Base-by-base conservation (phyloP, 2,113 vertebrate species). In the Nestor notabilis region DNA sequence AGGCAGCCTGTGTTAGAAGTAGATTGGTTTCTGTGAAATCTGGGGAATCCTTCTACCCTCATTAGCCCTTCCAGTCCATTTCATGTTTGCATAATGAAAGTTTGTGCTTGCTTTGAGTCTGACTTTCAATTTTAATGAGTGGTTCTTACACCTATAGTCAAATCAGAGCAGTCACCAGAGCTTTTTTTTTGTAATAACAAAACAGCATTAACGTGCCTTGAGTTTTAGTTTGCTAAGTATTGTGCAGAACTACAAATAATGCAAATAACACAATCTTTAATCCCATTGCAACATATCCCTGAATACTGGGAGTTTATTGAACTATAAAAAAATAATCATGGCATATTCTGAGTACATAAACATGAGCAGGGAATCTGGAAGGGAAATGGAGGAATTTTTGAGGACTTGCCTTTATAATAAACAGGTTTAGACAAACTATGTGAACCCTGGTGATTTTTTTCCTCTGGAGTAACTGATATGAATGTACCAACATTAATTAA, bases 71-170 rank as follows among this genome's bases (percentile, higher is more conserved):
- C 55, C 65, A 94, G 72, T 75, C 76, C 31, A 94, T 96, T 97
- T 88, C 81, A 74, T 96, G 75, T 93, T 94, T 97, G 90, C 95
- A 94, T 97, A 97, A 94, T 95, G 81, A 76, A 96, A 93, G 64
- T 74, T 84, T 55, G 8, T 83, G 53, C 61, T 87, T 74, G 72
- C 68, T 94, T 94, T 94, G 71, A 71, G 79, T 81, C 69, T 60
- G 74, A 93, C 63, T 89, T 93, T 90, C 53, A 64, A 87, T 90
- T 95, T 94, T 95, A 96, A 96, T 87, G 94, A 95, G 79, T 41
- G 9, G 25, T 68, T 97, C 76, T 94, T 93, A 58, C 29, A 95
- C 83, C 90, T 96, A 24, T 63, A 75, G 69, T 83, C 81, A 96
- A 95, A 97, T 96, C 92, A 97, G 2, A 29, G 66, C 58, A 84